phyloP scores from a whole-genome alignment of 2,888 invertebrate species.

The Diarsia rubi region DNA sequence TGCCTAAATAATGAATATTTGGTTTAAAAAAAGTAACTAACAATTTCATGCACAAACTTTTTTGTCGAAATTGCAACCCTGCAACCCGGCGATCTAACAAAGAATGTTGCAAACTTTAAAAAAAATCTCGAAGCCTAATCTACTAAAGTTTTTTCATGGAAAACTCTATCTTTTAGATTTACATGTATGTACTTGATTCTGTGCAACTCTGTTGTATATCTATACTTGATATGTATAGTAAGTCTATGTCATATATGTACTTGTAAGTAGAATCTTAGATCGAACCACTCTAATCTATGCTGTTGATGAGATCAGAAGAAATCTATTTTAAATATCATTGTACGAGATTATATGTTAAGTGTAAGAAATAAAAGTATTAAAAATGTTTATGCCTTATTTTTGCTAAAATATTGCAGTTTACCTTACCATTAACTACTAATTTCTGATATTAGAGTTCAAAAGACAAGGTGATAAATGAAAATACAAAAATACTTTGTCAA shows the following conservation, averaged over 20 bases:
- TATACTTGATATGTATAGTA: constrained; percentile 66
- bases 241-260: constrained; percentile 55
- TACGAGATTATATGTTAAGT: constrained; percentile 88
- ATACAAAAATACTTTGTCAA: constrained; percentile 25
- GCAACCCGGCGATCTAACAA: constrained; percentile 39
- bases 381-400: constrained; percentile 39
- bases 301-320: constrained; percentile 85
- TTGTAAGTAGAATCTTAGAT: constrained; percentile 67
- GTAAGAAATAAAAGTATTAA: constrained; percentile 85
- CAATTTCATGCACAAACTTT: constrained; percentile 40
- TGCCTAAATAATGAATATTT: constrained; percentile 9
- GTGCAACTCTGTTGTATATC: constrained; percentile 56
- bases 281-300: constrained; percentile 76
- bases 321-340: constrained; percentile 90
- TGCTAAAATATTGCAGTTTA: not conserved
- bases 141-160: constrained; percentile 27
- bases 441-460: not conserved
- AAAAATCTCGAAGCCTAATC: constrained; percentile 49
- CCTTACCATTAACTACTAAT: not conserved
- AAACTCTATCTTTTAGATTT: constrained; percentile 40
- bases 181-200: constrained; percentile 39
- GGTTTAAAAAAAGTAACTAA: not conserved
- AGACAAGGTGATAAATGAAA: constrained; percentile 27
- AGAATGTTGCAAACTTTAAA: constrained; percentile 18
- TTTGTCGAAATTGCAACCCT: constrained; percentile 9